Percentiles rank a stretch among this genome's conserved stretches.
Evolutionary conservation across 2,888 invertebrate genomes (phyloP).

Genomic region (Macaria liturata): DNA sequence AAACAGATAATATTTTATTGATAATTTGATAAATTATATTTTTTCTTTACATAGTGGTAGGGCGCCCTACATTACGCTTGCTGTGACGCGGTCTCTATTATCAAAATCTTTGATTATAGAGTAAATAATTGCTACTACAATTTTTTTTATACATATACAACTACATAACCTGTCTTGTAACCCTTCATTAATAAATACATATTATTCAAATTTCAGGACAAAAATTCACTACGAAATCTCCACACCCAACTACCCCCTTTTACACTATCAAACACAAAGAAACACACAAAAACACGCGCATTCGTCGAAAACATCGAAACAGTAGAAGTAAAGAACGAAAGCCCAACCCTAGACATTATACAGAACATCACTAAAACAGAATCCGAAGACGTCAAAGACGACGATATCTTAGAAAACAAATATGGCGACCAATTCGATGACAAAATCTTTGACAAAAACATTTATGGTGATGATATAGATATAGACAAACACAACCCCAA

Average conservation of each 20-base stretch:
- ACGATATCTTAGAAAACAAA: not conserved
- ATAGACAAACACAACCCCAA: too few relatives aligned
- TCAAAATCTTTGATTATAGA: too few relatives aligned
- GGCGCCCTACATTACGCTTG: too few relatives aligned
- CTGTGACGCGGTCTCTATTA: too few relatives aligned
- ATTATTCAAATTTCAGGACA: constrained; percentile 18
- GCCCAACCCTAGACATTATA: not conserved
- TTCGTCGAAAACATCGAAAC: not conserved
- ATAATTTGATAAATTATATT: too few relatives aligned
- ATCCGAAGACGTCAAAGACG: not conserved
- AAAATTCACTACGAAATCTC: constrained; percentile 11
- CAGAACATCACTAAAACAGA: constrained; percentile 7
- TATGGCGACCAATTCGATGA: constrained; percentile 2
- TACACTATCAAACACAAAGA: constrained; percentile 4
- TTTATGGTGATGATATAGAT: too few relatives aligned
- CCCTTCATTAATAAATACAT: too few relatives aligned
- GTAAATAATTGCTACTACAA: too few relatives aligned
- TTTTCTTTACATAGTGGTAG: too few relatives aligned
- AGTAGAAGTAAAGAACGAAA: constrained; percentile 18
- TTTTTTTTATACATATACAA: too few relatives aligned
- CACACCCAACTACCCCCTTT: constrained; percentile 13
- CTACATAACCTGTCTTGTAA: too few relatives aligned
- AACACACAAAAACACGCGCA: not conserved
- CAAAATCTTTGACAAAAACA: not conserved
- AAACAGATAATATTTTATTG: too few relatives aligned